phyloP scores from a whole-genome alignment of 1,140 invertebrate species.

The Drosophila funebris region DNA sequence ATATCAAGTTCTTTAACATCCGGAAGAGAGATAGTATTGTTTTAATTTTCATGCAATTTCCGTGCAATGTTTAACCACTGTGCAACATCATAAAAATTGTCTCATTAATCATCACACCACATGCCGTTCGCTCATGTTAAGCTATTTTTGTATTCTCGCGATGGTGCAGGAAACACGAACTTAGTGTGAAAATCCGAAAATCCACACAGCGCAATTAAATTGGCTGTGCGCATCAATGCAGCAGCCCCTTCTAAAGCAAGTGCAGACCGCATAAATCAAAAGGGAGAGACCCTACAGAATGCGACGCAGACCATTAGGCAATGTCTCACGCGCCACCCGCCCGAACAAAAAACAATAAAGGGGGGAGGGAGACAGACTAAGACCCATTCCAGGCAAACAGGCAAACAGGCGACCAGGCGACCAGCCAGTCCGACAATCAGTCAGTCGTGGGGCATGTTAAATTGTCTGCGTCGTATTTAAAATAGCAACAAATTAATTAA shows the following conservation, averaged over 20 bases:
- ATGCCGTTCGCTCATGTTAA: conserved; percentile 41
- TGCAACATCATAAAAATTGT: conserved; percentile 71
- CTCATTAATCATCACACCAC: conserved; percentile 78
- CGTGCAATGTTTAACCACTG: no score
- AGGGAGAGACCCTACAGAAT: conserved; percentile 4
- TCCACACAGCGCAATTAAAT: conserved; percentile 67
- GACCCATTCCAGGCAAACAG: not conserved
- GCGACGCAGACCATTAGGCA: conserved; percentile 40
- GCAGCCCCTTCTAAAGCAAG: conserved; percentile 49
- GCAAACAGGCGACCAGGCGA: not conserved
- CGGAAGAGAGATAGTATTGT: no score
- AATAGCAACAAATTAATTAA: conserved; percentile 78
- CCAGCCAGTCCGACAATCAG: not conserved
- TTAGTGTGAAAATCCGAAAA: conserved; percentile 72
- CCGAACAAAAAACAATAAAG: not conserved
- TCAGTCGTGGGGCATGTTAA: conserved; percentile 47
- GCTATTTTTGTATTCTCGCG: conserved; percentile 28
- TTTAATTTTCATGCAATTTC: no score
- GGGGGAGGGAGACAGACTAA: not conserved
- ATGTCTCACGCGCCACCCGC: conserved; percentile 35
- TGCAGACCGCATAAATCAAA: conserved; percentile 75
- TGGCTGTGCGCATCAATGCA: conserved; percentile 45
- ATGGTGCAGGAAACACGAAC: conserved; percentile 71
- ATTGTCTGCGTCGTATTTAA: conserved; percentile 77
- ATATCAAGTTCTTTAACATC: no score